phyloP scores from a whole-genome alignment of 2,888 invertebrate genomes.

The Hipparchia sbordonii region DNA sequence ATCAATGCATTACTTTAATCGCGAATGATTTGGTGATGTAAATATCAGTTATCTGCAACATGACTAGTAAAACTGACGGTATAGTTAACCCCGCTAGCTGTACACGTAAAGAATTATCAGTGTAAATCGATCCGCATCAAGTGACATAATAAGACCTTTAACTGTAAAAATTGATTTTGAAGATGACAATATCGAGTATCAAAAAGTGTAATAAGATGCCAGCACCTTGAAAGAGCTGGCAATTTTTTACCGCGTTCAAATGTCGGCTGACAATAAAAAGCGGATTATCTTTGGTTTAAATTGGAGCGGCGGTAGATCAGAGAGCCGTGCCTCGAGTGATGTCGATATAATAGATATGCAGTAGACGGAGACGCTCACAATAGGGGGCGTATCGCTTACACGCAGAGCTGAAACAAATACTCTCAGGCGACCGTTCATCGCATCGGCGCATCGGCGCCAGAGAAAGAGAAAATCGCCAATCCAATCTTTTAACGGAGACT shows the following conservation, averaged over 20 bases:
- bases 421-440: constrained; percentile 70
- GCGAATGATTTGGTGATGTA: neutral
- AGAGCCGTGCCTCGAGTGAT: constrained; percentile 62
- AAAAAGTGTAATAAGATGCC: constrained; percentile 45
- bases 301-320: constrained; percentile 66
- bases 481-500: constrained; percentile 35
- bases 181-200: constrained; percentile 20
- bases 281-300: constrained; percentile 49
- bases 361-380: constrained; percentile 76
- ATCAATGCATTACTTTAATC: neutral
- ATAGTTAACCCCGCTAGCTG: too few relatives aligned
- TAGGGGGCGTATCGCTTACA: constrained; percentile 76
- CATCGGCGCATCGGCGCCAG: constrained; percentile 76
- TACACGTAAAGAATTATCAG: too few relatives aligned
- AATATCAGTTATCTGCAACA: too few relatives aligned
- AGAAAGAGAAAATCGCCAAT: constrained; percentile 56
- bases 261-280: constrained; percentile 53
- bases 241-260: constrained; percentile 48
- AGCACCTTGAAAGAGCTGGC: constrained; percentile 49
- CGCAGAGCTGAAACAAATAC: constrained; percentile 74
- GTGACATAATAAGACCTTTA: neutral
- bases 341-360: constrained; percentile 76
- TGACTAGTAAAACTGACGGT: too few relatives aligned
- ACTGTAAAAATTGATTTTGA: neutral
- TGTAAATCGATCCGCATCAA: too few relatives aligned